These are phyloP conservation scores for Yponomeuta sedellus DNA, from an alignment of 2,888 invertebrate genomes.

Conservation along the genomic window DNA sequence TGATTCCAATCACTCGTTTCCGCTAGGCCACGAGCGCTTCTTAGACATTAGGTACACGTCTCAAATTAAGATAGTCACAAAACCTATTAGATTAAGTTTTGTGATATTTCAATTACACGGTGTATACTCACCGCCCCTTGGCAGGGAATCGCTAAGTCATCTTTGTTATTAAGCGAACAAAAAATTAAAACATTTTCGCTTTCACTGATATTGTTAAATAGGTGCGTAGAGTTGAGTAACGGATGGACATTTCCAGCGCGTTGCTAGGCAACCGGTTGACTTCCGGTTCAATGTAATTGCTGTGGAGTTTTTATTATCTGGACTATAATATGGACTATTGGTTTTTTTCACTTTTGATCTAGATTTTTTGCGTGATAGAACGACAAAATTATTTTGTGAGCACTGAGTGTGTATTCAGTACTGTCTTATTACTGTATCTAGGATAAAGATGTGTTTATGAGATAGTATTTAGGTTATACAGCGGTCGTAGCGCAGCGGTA, in stretches of 20 bases:
- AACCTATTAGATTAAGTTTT: too few relatives aligned
- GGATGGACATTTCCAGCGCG: slow-evolving; percentile 48
- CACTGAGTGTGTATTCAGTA: too few relatives aligned
- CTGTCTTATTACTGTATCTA: too few relatives aligned
- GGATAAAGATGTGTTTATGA: too few relatives aligned
- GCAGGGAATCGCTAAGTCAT: slow-evolving; percentile 57
- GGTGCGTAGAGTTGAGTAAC: slow-evolving; percentile 64
- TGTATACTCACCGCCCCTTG: background rate
- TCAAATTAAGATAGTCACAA: too few relatives aligned
- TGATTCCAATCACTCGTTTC: too few relatives aligned
- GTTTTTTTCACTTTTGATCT: background rate
- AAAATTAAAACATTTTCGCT: slow-evolving; percentile 67
- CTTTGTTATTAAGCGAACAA: slow-evolving; percentile 51
- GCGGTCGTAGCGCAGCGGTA: too few relatives aligned
- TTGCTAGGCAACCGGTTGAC: slow-evolving; percentile 52
- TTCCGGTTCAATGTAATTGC: slow-evolving; percentile 28
- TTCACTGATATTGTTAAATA: slow-evolving; percentile 56
- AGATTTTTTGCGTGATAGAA: background rate
- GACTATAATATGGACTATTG: background rate
- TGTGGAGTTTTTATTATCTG: background rate
- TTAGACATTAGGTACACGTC: too few relatives aligned
- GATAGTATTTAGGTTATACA: too few relatives aligned
- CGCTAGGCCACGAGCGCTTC: too few relatives aligned
- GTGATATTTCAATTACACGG: too few relatives aligned
- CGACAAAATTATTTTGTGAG: background rate